Percentiles rank a stretch among this genome's conserved stretches.
These are phyloP conservation scores for Gryllus longicercus DNA, from an alignment of 2,888 invertebrate genomes.

Conservation along the genomic window DNA sequence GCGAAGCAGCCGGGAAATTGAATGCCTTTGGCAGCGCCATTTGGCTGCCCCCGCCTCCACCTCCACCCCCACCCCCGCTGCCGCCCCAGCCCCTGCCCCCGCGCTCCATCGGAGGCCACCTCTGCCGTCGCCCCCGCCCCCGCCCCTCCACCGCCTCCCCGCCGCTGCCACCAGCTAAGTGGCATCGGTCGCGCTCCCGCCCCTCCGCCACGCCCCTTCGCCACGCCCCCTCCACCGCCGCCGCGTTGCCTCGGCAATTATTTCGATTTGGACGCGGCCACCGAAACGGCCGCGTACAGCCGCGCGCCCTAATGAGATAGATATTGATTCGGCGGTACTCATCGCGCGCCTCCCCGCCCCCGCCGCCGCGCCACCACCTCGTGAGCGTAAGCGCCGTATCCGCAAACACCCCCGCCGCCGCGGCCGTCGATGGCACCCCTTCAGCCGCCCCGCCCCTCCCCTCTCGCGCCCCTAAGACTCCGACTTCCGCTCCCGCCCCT, in stretches of 20 bases:
- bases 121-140: background rate
- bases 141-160: background rate
- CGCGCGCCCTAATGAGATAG: slow-evolving; percentile 1
- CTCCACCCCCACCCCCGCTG: too few relatives aligned
- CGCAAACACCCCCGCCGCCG: too few relatives aligned
- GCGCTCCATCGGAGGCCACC: too few relatives aligned
- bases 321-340: background rate
- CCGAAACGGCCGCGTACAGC: background rate
- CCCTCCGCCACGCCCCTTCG: background rate
- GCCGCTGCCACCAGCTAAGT: background rate
- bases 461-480: too few relatives aligned
- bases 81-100: too few relatives aligned
- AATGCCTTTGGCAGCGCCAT: too few relatives aligned
- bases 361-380: background rate
- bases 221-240: background rate
- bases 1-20: too few relatives aligned
- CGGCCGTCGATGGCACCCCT: too few relatives aligned
- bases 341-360: background rate
- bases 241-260: background rate
- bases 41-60: too few relatives aligned
- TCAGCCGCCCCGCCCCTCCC: too few relatives aligned
- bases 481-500: too few relatives aligned
- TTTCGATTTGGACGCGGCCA: background rate
- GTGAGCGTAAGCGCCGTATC: too few relatives aligned
- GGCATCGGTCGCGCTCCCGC: background rate